These are phyloP conservation scores for Andrena bicolor DNA, from an alignment of 2,888 invertebrate species.

Conservation along the genomic window DNA sequence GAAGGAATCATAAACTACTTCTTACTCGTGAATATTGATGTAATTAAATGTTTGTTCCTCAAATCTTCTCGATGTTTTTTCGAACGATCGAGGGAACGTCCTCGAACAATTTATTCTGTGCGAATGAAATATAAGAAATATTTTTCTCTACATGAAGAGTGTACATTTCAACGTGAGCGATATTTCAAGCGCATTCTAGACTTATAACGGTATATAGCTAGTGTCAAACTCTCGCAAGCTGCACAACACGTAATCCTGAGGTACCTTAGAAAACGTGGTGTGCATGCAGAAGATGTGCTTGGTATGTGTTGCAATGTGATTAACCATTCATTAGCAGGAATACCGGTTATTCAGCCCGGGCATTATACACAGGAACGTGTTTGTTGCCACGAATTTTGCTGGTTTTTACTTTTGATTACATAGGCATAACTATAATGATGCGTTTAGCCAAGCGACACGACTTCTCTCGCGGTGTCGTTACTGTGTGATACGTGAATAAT, in stretches of 20 bases:
- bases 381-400: constrained; percentile 29
- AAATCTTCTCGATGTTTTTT: constrained; percentile 26
- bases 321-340: constrained; percentile 41
- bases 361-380: background rate
- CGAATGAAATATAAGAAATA: constrained; percentile 41
- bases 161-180: constrained; percentile 43
- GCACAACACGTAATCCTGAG: constrained; percentile 39
- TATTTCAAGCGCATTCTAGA: constrained; percentile 11
- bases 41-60: constrained; percentile 41
- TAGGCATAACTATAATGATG: constrained; percentile 8
- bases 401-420: constrained; percentile 14
- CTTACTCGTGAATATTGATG: constrained; percentile 14
- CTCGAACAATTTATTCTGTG: constrained; percentile 14
- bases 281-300: constrained; percentile 47
- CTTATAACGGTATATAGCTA: constrained; percentile 22
- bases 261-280: constrained; percentile 26
- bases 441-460: constrained; percentile 60
- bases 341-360: constrained; percentile 28
- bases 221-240: constrained; percentile 49
- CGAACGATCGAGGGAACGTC: background rate
- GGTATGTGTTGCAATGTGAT: constrained; percentile 48
- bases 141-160: constrained; percentile 47
- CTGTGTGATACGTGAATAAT: background rate
- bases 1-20: constrained; percentile 23
- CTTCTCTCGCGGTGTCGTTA: background rate